Evolutionary conservation across 1,140 invertebrate genomes (phyloP).

Genomic region (Polypedilum pembai): DNA sequence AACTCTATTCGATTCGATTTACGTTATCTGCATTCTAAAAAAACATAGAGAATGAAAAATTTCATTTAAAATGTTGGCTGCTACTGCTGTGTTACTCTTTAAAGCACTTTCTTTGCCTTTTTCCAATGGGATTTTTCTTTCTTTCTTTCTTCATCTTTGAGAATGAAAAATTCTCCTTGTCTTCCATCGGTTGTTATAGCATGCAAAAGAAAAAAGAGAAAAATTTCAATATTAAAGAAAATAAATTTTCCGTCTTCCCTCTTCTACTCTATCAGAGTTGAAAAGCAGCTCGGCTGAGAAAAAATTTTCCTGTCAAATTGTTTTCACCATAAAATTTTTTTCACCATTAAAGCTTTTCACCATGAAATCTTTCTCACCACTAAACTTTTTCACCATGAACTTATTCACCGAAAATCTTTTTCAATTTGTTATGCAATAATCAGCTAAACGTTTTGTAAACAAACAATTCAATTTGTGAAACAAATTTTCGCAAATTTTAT

Average conservation of each 20-base stretch:
- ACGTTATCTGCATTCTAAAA: neutral
- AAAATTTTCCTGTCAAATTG: too few species aligned
- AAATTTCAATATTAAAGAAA: conserved; percentile 20
- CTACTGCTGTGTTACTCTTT: neutral
- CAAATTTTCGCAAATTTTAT: too few species aligned
- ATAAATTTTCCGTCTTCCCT: neutral
- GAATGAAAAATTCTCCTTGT: too few species aligned
- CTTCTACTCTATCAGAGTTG: neutral
- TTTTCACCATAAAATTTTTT: neutral
- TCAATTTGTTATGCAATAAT: too few species aligned
- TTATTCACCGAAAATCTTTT: too few species aligned
- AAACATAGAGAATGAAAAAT: neutral
- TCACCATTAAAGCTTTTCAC: neutral
- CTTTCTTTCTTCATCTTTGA: too few species aligned
- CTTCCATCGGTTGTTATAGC: too few species aligned
- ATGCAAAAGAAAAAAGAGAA: neutral
- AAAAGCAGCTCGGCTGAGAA: too few species aligned
- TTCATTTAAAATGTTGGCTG: neutral
- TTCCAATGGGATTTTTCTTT: conserved; percentile 1
- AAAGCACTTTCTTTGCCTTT: neutral
- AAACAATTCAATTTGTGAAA: too few species aligned
- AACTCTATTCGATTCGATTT: neutral
- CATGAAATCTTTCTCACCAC: too few species aligned
- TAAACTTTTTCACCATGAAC: too few species aligned
- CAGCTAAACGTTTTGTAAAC: too few species aligned